Evolutionary conservation across 2,797 vertebrate genomes (phyloP).

Genomic region (Psittacula echo): DNA sequence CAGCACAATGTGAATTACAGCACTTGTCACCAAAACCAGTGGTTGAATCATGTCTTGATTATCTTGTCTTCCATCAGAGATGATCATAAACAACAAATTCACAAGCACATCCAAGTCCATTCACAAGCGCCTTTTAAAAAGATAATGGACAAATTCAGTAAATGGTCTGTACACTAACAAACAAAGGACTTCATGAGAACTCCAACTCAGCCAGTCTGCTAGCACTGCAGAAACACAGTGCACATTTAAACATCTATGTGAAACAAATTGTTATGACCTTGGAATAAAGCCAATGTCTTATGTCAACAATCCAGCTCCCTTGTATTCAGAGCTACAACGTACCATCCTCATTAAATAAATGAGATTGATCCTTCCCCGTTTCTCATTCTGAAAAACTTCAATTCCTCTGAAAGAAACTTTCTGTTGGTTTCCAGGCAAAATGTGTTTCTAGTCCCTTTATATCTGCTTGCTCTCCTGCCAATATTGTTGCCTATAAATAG

Average conservation of each 20-base stretch:
- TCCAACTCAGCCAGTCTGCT: neutral
- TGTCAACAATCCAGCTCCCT: neutral
- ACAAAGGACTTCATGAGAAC: neutral
- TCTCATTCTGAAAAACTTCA: neutral
- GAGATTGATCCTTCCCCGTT: neutral
- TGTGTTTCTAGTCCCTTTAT: neutral
- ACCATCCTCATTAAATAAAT: neutral
- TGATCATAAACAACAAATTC: neutral
- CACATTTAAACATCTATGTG: neutral
- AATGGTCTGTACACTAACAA: neutral
- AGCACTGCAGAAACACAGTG: neutral
- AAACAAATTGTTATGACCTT: neutral
- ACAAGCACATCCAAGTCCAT: neutral
- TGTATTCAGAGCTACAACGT: neutral
- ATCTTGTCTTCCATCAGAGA: neutral
- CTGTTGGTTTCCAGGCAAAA: neutral
- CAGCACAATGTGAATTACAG: rapidly evolving
- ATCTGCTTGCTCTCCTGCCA: neutral
- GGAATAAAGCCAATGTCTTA: neutral
- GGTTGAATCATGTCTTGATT: neutral
- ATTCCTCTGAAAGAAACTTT: neutral
- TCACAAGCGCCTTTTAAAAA: neutral
- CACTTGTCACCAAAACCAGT: neutral
- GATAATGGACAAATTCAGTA: neutral
- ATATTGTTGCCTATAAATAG: neutral